These are phyloP conservation scores for Rhinopomastus cyanomelas DNA, from an alignment of 2,113 vertebrate species.

Conservation along the genomic window DNA sequence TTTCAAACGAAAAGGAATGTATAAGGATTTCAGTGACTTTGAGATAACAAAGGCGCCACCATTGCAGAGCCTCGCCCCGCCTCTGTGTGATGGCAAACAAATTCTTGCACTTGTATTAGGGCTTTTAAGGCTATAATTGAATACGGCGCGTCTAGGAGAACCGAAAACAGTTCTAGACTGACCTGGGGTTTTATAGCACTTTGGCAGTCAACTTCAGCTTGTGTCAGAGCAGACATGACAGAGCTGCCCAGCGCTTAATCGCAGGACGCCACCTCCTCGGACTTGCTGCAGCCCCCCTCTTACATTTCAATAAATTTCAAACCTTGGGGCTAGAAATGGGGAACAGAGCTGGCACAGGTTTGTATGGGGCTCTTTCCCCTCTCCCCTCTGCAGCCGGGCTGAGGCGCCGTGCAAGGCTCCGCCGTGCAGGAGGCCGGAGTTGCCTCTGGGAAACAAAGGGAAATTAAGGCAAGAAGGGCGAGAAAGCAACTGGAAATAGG, in stretches of 20 bases:
- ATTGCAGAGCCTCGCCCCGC: slow-evolving; percentile 84
- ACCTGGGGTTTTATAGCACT: slow-evolving; percentile 91
- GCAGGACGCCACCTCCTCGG: slow-evolving; percentile 80
- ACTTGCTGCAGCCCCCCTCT: slow-evolving; percentile 55
- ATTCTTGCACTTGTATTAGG: slow-evolving; percentile 90
- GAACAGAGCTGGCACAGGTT: slow-evolving; percentile 49
- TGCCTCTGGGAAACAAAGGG: slow-evolving; percentile 67
- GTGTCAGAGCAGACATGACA: slow-evolving; percentile 79
- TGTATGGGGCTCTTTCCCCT: slow-evolving; percentile 13
- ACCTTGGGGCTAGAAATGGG: slow-evolving; percentile 31
- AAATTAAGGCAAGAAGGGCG: slow-evolving; percentile 38
- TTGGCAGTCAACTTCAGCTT: slow-evolving; percentile 86
- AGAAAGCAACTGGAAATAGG: not conserved
- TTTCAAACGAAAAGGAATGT: slow-evolving; percentile 71
- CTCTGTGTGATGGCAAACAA: slow-evolving; percentile 89
- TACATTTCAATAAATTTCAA: slow-evolving; percentile 54
- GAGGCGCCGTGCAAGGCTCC: not conserved
- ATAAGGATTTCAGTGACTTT: slow-evolving; percentile 80
- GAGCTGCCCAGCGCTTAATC: slow-evolving; percentile 76
- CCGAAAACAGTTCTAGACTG: slow-evolving; percentile 88
- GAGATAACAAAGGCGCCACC: slow-evolving; percentile 85
- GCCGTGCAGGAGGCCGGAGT: slow-evolving; percentile 14
- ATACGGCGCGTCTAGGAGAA: slow-evolving; percentile 86
- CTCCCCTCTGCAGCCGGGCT: not conserved
- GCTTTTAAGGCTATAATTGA: slow-evolving; percentile 93